These are phyloP conservation scores for Paratrypauchen microcephalus DNA, from an alignment of 2,797 vertebrate genomes.

Conservation along the genomic window DNA sequence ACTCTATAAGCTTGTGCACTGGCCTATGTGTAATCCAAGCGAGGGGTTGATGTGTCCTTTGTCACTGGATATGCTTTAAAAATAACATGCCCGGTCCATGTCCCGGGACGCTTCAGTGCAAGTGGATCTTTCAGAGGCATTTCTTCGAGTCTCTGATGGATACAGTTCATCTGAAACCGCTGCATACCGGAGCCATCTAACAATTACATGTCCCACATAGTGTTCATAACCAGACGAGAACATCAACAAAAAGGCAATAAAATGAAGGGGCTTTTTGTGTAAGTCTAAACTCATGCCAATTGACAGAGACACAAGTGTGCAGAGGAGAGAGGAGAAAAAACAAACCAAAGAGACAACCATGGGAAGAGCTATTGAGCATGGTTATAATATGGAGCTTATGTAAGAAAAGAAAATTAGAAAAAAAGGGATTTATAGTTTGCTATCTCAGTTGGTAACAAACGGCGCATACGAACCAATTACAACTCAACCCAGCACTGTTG, in stretches of 20 bases:
- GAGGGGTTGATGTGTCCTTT: constrained; percentile 84
- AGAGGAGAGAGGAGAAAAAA: constrained; percentile 6
- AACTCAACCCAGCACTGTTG: too few relatives aligned
- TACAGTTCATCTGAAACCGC: constrained; percentile 47
- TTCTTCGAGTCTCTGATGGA: constrained; percentile 65
- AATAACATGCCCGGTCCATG: constrained; percentile 83
- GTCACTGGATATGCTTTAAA: constrained; percentile 88
- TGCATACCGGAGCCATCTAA: constrained; percentile 55
- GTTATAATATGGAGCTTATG: background rate
- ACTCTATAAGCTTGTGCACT: constrained; percentile 77
- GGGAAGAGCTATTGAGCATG: background rate
- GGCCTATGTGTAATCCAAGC: constrained; percentile 86
- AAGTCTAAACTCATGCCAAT: constrained; percentile 8
- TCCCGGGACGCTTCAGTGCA: constrained; percentile 73
- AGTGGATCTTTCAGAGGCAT: constrained; percentile 75
- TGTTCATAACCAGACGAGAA: constrained; percentile 10
- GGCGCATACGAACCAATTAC: too few relatives aligned
- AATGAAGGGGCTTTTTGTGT: constrained; percentile 11
- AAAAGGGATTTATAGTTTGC: background rate
- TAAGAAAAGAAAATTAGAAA: background rate
- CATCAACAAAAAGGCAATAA: constrained; percentile 19
- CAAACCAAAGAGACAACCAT: background rate
- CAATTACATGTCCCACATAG: constrained; percentile 48
- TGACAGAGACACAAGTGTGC: constrained; percentile 13
- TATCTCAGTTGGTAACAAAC: background rate